Conservation (phyloP, 2,888 invertebrate species). For the Mythimna vitellina region DNA sequence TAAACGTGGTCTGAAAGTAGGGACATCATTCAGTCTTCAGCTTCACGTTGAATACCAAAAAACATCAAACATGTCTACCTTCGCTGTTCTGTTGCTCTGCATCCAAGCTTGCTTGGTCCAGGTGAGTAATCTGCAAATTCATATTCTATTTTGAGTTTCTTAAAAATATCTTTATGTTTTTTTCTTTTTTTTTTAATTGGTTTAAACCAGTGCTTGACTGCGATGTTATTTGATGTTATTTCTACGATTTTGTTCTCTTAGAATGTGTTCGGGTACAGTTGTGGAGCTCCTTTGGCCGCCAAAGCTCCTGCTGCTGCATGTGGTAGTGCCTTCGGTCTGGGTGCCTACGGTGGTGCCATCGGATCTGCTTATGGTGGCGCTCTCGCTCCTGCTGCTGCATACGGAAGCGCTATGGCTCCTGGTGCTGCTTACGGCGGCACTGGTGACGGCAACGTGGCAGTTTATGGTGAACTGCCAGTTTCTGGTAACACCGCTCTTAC, state of each 20-base stretch:
- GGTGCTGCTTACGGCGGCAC: slow-evolving; percentile 41
- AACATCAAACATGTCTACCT: slow-evolving; percentile 65
- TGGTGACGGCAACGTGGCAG: slow-evolving; percentile 54
- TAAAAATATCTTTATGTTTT: no score
- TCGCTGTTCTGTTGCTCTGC: slow-evolving; percentile 69
- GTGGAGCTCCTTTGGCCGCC: background rate
- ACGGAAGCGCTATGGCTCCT: background rate
- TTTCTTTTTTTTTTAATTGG: no score
- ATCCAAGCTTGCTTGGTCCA: slow-evolving; percentile 70
- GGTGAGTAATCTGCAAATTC: slow-evolving; percentile 47
- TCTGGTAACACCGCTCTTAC: slow-evolving; percentile 59
- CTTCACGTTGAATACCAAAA: slow-evolving; percentile 39
- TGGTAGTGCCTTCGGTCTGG: slow-evolving; percentile 6
- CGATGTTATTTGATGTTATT: no score
- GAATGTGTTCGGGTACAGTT: background rate
- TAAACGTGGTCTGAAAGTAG: no score
- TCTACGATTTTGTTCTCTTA: background rate
- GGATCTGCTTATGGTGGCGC: slow-evolving; percentile 6
- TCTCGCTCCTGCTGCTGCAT: slow-evolving; percentile 10
- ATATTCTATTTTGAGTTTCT: no score
- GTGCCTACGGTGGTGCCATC: slow-evolving; percentile 7
- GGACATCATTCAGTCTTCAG: no score
- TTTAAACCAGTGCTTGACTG: no score
- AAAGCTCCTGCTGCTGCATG: slow-evolving; percentile 10
- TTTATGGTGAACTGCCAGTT: slow-evolving; percentile 23